These are phyloP conservation scores for Diaprepes abbreviatus DNA, from an alignment of 2,888 invertebrate species.

Conservation along the genomic window DNA sequence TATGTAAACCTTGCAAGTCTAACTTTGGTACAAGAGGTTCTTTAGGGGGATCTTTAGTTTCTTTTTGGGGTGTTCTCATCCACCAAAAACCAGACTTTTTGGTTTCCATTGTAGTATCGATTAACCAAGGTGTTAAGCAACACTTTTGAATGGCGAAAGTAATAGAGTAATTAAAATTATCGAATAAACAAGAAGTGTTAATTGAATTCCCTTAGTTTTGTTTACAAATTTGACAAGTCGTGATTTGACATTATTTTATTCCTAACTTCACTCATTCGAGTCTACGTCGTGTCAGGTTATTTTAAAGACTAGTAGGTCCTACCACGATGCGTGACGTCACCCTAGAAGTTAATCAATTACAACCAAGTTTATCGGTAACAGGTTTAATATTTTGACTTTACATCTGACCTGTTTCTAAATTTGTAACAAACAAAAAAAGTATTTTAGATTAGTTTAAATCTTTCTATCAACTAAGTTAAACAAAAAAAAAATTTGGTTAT, in stretches of 20 bases:
- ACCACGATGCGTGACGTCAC: too few species aligned
- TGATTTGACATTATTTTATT: not conserved
- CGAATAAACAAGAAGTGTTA: constrained; percentile 36
- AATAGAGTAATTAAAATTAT: constrained; percentile 39
- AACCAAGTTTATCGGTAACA: too few species aligned
- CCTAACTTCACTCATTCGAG: not conserved
- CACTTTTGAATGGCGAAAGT: not conserved
- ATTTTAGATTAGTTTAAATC: too few species aligned
- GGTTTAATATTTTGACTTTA: too few species aligned
- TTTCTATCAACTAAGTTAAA: too few species aligned
- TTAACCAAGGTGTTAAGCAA: constrained; percentile 46
- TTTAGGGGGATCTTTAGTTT: constrained; percentile 47
- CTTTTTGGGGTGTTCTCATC: constrained; percentile 60
- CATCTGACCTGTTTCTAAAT: too few species aligned
- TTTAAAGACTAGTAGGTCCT: too few species aligned
- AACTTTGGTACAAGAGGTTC: constrained; percentile 52
- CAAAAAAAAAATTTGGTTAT: too few species aligned
- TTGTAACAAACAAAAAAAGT: too few species aligned
- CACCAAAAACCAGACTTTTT: constrained; percentile 62
- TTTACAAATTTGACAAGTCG: constrained; percentile 25
- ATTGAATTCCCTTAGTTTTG: constrained; percentile 6
- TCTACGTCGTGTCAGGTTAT: too few species aligned
- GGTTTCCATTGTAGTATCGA: constrained; percentile 63
- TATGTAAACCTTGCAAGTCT: constrained; percentile 53
- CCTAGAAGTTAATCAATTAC: too few species aligned